Conservation (phyloP, 2,888 invertebrate species). For the Lasioglossum pauxillum region DNA sequence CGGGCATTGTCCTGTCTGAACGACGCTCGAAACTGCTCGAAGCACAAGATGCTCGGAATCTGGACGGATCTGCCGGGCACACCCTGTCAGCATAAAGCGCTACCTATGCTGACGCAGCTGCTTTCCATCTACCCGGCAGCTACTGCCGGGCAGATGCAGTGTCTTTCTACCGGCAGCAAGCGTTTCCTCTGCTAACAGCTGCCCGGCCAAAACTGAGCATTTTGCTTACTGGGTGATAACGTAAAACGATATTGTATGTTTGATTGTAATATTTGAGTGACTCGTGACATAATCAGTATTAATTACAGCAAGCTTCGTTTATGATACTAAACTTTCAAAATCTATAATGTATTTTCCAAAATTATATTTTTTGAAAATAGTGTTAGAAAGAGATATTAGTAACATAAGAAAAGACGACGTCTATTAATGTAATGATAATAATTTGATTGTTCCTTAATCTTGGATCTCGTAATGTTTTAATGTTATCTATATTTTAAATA, state of each 20-base stretch:
- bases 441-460: conserved; percentile 21
- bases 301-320: conserved; percentile 22
- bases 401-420: neutral
- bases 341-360: conserved; percentile 32
- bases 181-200: too few relatives aligned
- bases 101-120: too few relatives aligned
- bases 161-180: too few relatives aligned
- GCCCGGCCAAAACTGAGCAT: too few relatives aligned
- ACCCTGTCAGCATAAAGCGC: too few relatives aligned
- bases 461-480: conserved; percentile 24
- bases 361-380: conserved; percentile 12
- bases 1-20: too few relatives aligned
- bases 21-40: too few relatives aligned
- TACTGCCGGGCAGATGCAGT: too few relatives aligned
- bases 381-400: conserved; percentile 8
- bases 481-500: neutral
- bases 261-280: conserved; percentile 9
- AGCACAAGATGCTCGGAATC: too few relatives aligned
- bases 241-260: neutral
- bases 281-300: conserved; percentile 40
- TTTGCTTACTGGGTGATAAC: neutral
- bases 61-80: too few relatives aligned
- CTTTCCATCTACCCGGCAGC: too few relatives aligned
- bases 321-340: neutral
- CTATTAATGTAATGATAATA: conserved; percentile 4